Conservation (phyloP, 23 tunicate species). For the Styela clava region DNA sequence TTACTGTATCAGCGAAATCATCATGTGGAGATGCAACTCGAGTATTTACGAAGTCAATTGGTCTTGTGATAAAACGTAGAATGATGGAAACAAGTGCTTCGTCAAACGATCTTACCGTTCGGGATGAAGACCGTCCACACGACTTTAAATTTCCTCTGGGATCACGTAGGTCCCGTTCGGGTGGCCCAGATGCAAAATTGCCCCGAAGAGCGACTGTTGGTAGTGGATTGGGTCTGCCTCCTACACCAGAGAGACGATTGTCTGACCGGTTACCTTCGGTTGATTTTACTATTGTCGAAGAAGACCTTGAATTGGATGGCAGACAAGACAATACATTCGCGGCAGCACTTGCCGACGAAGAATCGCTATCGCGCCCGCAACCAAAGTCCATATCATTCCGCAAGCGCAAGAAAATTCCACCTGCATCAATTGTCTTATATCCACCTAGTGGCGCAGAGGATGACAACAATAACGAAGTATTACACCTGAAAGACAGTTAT, state of each 20-base stretch:
- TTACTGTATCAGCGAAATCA: slow-evolving; percentile 27
- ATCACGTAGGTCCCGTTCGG: neutral
- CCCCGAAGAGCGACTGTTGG: slow-evolving; percentile 19
- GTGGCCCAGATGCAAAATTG: neutral
- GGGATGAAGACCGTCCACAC: neutral
- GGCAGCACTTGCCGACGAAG: neutral
- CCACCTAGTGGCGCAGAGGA: neutral
- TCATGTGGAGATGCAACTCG: slow-evolving; percentile 17
- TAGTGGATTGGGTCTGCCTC: neutral
- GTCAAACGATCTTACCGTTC: slow-evolving; percentile 10
- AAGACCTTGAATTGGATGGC: neutral
- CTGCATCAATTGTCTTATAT: neutral
- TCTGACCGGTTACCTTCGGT: slow-evolving; percentile 15
- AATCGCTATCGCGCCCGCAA: neutral
- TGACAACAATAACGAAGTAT: neutral
- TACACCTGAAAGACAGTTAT: too few species aligned
- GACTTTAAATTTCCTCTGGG: slow-evolving; percentile 8
- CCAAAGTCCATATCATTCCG: neutral
- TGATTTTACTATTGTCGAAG: slow-evolving; percentile 9
- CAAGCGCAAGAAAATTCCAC: slow-evolving; percentile 18
- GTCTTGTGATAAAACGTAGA: slow-evolving; percentile 11
- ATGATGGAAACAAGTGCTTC: slow-evolving; percentile 3
- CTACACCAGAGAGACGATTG: neutral
- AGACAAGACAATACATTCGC: too few species aligned
- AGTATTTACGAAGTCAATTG: slow-evolving; percentile 19